Base-by-base conservation (phyloP, 2,797 vertebrate genomes). In the Lacerta viridis region DNA sequence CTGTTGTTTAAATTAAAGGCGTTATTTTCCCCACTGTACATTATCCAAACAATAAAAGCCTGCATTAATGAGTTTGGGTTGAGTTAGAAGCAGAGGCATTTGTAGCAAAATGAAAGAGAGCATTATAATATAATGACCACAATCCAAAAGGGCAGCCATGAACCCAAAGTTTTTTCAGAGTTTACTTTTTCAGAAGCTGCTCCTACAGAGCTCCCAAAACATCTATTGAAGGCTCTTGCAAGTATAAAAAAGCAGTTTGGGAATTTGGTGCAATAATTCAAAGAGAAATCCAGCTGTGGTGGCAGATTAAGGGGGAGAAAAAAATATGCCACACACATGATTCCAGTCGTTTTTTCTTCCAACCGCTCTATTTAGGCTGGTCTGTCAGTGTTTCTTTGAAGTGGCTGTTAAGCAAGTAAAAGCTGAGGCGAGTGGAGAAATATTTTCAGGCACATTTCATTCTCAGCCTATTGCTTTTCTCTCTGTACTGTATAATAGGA, bases 381-480 rank as follows among this genome's bases (percentile, higher is more conserved):
- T 74, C 55, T 85, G 36, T 61, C 83, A 36, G n/a, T 64, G 15
- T 41, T 43, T 80, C 77, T 89, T 85, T 85, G 76, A 84, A 66
- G 77, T 75, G 55, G 83, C 41, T 74, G 55, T 85, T 75, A 29
- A 85, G 8, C 13, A 75, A 85, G 83, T 64, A 74, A 80, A 80
- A 50, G 41, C 68, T 20, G 79, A 80, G 41, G 68, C 64, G 20
- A 80, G 25, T 29, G 4, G 36, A 80, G n/a, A 85, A 89, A 74
- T 72, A 85, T 64, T 84, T 80, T 41, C 25, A 50, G 78, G 43
- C 83, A 74, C 41, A 61, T 66, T 89, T 89, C 39, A 66, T 87
- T 85, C 61, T 76, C 36, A 66, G 59, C n/a, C 41, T 85, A 23
- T 74, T 76, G 69, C 77, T 72, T 89, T 80, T 80, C 66, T 89